These are phyloP conservation scores for Cenopis cana DNA, from an alignment of 2,888 invertebrate genomes.

Conservation along the genomic window DNA sequence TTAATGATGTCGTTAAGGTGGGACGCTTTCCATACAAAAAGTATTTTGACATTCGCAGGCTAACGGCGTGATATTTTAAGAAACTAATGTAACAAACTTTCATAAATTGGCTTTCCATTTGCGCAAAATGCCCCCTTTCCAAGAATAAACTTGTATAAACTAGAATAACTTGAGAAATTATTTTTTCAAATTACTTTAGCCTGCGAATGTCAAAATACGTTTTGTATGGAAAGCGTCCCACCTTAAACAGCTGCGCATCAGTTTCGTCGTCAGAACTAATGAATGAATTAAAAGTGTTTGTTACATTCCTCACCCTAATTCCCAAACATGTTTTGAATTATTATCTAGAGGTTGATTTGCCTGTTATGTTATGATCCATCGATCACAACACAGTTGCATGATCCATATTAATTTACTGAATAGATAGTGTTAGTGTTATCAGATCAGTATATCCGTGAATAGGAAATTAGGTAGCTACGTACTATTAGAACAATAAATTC, in stretches of 20 bases:
- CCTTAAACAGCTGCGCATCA: too few relatives aligned
- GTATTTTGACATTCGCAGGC: too few relatives aligned
- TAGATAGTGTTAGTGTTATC: not conserved
- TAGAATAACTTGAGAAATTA: too few relatives aligned
- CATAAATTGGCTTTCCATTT: too few relatives aligned
- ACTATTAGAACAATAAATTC: conserved; percentile 1
- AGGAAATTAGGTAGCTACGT: not conserved
- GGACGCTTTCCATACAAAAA: too few relatives aligned
- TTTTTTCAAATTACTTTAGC: too few relatives aligned
- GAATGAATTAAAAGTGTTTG: not conserved
- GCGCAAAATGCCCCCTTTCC: too few relatives aligned
- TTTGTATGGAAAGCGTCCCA: too few relatives aligned
- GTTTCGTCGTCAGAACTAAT: not conserved
- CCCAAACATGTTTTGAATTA: conserved; percentile 14
- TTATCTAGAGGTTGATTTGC: not conserved
- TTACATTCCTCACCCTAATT: not conserved
- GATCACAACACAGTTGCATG: conserved; percentile 9
- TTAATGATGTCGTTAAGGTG: not conserved
- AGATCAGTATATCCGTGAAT: not conserved
- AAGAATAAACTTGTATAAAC: too few relatives aligned
- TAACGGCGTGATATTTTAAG: too few relatives aligned
- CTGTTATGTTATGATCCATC: not conserved
- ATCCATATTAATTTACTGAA: conserved; percentile 11
- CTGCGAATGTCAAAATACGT: too few relatives aligned
- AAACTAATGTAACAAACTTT: too few relatives aligned